Evolutionary conservation across 2,797 vertebrate genomes (phyloP).

Genomic region (Lepus townsendii): DNA sequence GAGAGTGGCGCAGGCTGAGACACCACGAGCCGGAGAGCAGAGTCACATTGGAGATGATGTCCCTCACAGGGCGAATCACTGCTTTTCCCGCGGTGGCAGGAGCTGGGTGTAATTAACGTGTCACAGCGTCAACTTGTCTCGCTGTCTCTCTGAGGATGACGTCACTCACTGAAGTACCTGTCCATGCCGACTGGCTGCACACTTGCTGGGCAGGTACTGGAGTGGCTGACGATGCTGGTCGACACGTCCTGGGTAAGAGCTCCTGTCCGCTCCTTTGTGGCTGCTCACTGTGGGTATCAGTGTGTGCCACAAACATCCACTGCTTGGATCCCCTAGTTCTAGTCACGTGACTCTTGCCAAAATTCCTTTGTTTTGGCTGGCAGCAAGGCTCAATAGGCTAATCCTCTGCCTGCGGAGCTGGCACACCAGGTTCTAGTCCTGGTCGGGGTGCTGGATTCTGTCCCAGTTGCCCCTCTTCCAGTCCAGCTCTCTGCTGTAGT

Average conservation of each 20-base stretch:
- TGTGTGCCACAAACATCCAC: background rate
- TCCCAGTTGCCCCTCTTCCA: no score
- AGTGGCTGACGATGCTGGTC: background rate
- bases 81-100: background rate
- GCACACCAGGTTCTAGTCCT: no score
- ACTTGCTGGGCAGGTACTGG: background rate
- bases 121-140: background rate
- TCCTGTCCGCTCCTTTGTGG: background rate
- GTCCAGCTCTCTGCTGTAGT: no score
- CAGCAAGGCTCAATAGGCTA: no score
- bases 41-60: background rate
- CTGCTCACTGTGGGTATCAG: background rate
- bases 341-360: background rate
- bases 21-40: background rate
- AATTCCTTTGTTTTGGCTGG: no score
- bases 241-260: background rate
- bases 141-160: background rate
- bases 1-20: background rate
- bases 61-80: background rate
- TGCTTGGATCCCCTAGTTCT: background rate
- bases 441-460: no score
- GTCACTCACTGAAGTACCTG: background rate
- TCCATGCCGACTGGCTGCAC: background rate
- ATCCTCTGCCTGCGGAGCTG: no score
- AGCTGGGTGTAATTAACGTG: background rate